Conservation (phyloP, 2,113 vertebrate species). For the Camelus bactrianus region DNA sequence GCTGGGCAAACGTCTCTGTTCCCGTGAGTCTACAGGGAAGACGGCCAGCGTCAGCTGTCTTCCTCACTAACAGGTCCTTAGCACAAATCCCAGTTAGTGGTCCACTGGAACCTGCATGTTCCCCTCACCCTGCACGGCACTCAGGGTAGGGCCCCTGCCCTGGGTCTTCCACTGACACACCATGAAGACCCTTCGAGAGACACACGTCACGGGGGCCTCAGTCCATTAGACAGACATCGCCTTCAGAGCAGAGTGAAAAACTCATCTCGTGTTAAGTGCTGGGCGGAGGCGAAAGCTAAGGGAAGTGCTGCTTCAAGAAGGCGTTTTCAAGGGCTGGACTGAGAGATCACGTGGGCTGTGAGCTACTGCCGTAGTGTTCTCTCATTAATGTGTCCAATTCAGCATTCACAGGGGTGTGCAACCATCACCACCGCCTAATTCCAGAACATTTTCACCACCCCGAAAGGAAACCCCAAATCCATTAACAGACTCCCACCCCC, state of each 20-base stretch:
- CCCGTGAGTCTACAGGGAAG: background rate
- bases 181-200: background rate
- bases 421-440: background rate
- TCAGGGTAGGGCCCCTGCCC: too few relatives aligned
- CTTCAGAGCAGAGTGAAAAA: background rate
- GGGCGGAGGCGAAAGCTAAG: background rate
- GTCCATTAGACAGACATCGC: background rate
- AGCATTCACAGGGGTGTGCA: background rate
- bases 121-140: background rate
- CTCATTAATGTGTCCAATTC: background rate
- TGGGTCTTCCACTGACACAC: background rate
- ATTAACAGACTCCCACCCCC: background rate
- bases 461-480: background rate
- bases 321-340: too few relatives aligned
- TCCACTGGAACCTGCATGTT: background rate
- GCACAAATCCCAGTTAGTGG: fast-evolving
- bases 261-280: fast-evolving
- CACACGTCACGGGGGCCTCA: fast-evolving
- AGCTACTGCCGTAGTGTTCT: background rate
- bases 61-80: background rate
- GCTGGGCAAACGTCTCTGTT: fast-evolving
- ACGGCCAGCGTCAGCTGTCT: fast-evolving
- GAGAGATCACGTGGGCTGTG: fast-evolving
- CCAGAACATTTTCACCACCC: background rate
- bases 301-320: background rate